Conservation (phyloP, 1,140 invertebrate genomes). For the Rhynchophorus ferrugineus region DNA sequence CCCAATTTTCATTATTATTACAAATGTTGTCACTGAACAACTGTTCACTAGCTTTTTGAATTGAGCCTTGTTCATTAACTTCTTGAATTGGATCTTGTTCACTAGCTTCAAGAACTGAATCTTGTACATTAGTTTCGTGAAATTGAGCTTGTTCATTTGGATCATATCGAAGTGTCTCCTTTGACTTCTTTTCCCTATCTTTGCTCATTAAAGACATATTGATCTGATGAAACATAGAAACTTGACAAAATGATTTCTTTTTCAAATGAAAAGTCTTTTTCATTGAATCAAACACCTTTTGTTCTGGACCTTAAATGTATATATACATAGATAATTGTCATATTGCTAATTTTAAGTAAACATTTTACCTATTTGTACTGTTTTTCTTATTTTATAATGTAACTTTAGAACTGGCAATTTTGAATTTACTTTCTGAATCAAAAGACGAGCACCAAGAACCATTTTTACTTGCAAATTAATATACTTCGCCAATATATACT, state of each 20-base stretch:
- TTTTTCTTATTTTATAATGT: slow-evolving; percentile 93
- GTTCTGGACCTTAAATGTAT: slow-evolving; percentile 84
- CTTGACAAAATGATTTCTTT: slow-evolving; percentile 78
- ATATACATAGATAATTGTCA: slow-evolving; percentile 14
- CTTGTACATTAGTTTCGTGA: too few species aligned
- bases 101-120: too few species aligned
- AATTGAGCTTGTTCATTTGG: slow-evolving; percentile 29
- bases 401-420: slow-evolving; percentile 65
- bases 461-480: too few species aligned
- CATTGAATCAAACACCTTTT: slow-evolving; percentile 80
- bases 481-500: too few species aligned
- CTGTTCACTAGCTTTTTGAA: too few species aligned
- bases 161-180: slow-evolving; percentile 44
- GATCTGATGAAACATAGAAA: slow-evolving; percentile 44
- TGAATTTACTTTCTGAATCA: too few species aligned
- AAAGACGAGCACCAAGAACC: too few species aligned
- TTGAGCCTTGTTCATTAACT: too few species aligned
- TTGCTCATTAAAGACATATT: slow-evolving; percentile 43
- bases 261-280: slow-evolving; percentile 77
- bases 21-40: too few species aligned
- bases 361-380: slow-evolving; percentile 83
- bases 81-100: slow-evolving; percentile 35
- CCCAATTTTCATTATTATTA: too few species aligned
- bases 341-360: background rate
- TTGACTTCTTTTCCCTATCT: slow-evolving; percentile 52